phyloP scores from a whole-genome alignment of 2,113 vertebrate genomes.

The Corydoras sp. region DNA sequence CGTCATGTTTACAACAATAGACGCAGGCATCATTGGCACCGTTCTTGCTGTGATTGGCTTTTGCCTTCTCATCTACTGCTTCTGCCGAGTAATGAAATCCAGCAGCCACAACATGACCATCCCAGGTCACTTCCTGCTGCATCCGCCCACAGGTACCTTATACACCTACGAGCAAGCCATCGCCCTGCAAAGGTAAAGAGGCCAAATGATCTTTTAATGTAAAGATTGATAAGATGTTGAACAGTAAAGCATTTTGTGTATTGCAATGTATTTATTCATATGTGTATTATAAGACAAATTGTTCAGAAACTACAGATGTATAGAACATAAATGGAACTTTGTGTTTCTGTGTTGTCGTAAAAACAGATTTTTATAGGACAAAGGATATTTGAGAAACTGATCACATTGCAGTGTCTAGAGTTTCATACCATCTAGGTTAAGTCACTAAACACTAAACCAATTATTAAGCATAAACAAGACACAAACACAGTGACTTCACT shows the following conservation, averaged over 20 bases:
- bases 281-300: too few species aligned
- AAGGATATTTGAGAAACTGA: too few species aligned
- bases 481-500: slow-evolving; percentile 41
- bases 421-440: slow-evolving; percentile 32
- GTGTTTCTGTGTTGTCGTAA: too few species aligned
- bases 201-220: neutral
- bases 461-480: slow-evolving; percentile 13
- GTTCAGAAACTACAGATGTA: too few species aligned
- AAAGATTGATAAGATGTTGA: neutral
- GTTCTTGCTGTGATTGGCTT: slow-evolving; percentile 55
- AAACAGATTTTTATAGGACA: too few species aligned
- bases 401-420: slow-evolving; percentile 1
- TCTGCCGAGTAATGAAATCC: slow-evolving; percentile 63
- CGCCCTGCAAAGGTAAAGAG: slow-evolving; percentile 66
- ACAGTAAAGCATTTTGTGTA: neutral
- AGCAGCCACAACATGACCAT: slow-evolving; percentile 60
- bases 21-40: slow-evolving; percentile 42
- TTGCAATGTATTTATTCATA: too few species aligned
- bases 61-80: slow-evolving; percentile 51
- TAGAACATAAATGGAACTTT: too few species aligned
- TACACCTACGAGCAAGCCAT: slow-evolving; percentile 66
- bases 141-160: slow-evolving; percentile 64
- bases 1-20: slow-evolving; percentile 41
- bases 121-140: slow-evolving; percentile 66
- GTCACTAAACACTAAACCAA: neutral